Base-by-base conservation (phyloP, 1,140 invertebrate genomes). In the Bicyclus anynana region DNA sequence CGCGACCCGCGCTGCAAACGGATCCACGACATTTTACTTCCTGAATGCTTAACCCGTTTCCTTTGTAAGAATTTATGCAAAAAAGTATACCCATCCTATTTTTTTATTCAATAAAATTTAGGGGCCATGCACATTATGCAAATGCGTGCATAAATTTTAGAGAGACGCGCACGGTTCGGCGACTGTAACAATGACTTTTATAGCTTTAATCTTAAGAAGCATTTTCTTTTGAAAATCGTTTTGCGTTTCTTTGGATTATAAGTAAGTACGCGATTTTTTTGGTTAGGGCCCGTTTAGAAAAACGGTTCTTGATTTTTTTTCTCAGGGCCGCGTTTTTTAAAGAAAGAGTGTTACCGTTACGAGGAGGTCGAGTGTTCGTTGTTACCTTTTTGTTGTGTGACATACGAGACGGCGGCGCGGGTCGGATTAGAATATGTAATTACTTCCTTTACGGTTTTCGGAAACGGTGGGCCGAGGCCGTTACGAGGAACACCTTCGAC, bases 61-160 rank as follows among this genome's bases (percentile, higher is more conserved):
- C 79, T 88, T 88, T 88, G 85, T 84, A 75, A 74, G 75, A 84
- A 84, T 87, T 89, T 89, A 90, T 90, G 89, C 89, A 90, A 90
- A 90, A 89, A 89, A 88, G 83, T 82, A 62, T 89, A 89, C 85
- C 87, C 89, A 89, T 89, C 87, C 89, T 89, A 88, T 89, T 89
- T 89, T 88, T 89, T 88, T 84, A 82, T 87, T 89, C 77, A 89
- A 89, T 88, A 84, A 83, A 85, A 81, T 85, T 86, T 86, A 85
- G 85, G 88, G 84, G 80, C 80, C 70, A 87, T 89, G 84, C 87
- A 89, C 77, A 89, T 89, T 90, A 90, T 90, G 87, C 86, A 89
- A 90, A 90, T 90, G 84, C 82, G 80, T 74, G 87, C 87, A 90
- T 89, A 89, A 87, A 87, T 87, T 90, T 88, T 69, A 72, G 78